Evolutionary conservation across 1,140 invertebrate species (phyloP).

Genomic region (Neodiprion pinetum): DNA sequence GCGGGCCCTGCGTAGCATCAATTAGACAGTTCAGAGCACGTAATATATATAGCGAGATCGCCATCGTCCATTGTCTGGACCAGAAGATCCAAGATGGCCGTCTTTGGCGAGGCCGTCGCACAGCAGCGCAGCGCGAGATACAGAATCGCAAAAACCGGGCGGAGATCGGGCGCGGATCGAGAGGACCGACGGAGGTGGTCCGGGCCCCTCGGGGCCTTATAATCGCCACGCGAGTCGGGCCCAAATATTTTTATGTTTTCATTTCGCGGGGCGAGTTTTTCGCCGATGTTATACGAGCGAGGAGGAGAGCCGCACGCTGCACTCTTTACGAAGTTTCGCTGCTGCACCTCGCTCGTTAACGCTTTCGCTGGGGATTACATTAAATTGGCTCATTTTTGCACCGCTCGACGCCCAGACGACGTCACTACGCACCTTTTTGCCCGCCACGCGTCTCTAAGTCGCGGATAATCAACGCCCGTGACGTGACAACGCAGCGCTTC

Average conservation of each 20-base stretch:
- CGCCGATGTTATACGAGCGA: background rate
- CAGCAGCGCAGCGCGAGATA: slow-evolving; percentile 26
- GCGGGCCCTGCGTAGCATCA: slow-evolving; percentile 45
- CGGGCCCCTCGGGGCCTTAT: slow-evolving; percentile 33
- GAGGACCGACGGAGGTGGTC: slow-evolving; percentile 17
- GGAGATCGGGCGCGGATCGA: slow-evolving; percentile 16
- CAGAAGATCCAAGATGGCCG: slow-evolving; percentile 46
- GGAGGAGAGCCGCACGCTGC: too few species aligned
- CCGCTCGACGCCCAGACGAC: background rate
- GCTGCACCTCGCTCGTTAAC: background rate
- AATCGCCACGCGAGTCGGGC: slow-evolving; percentile 35
- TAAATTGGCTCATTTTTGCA: slow-evolving; percentile 4
- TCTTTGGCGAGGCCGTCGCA: background rate
- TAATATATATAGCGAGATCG: slow-evolving; percentile 35
- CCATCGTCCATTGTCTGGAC: slow-evolving; percentile 43
- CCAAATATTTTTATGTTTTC: slow-evolving; percentile 51
- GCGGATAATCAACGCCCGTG: background rate
- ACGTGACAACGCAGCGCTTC: too few species aligned
- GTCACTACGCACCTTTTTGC: background rate
- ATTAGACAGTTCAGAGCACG: slow-evolving; percentile 39
- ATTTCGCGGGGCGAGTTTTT: slow-evolving; percentile 28
- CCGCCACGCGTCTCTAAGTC: background rate
- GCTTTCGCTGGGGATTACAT: slow-evolving; percentile 4
- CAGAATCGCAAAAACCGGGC: slow-evolving; percentile 13
- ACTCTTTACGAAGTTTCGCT: too few species aligned